Evolutionary conservation across 2,113 vertebrate species (phyloP).

Genomic region (Catharus fuscescens): DNA sequence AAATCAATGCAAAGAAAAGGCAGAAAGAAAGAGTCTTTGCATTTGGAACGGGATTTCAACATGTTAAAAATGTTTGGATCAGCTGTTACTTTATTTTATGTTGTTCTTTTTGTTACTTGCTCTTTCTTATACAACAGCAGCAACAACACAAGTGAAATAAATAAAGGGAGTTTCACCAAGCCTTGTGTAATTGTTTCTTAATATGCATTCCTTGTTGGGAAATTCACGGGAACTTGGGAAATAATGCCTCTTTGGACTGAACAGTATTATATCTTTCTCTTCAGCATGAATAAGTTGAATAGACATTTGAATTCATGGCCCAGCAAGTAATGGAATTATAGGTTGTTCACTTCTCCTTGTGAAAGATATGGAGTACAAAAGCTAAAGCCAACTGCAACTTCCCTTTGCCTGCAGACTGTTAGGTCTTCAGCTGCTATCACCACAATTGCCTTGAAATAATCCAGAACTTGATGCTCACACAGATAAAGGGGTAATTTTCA

Average conservation of each 20-base stretch:
- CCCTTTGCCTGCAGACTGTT: not conserved
- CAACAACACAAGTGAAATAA: constrained; percentile 70
- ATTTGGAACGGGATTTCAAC: constrained; percentile 1
- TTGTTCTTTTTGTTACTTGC: constrained; percentile 69
- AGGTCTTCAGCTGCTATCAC: not conserved
- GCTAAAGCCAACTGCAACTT: not conserved
- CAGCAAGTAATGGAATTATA: not conserved
- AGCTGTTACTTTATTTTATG: constrained; percentile 62
- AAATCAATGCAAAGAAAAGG: constrained; percentile 47
- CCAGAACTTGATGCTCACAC: not conserved
- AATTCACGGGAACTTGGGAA: not conserved
- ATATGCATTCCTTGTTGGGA: constrained; percentile 14
- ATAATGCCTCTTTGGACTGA: not conserved
- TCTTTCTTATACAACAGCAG: constrained; percentile 66
- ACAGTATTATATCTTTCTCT: not conserved
- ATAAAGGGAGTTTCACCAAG: constrained; percentile 74
- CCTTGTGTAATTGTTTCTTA: constrained; percentile 48
- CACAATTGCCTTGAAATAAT: not conserved
- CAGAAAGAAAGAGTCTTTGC: constrained; percentile 23
- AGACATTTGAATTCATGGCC: not conserved
- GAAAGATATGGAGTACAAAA: not conserved
- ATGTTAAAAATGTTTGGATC: constrained; percentile 53
- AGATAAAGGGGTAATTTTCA: not conserved
- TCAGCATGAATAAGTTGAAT: not conserved
- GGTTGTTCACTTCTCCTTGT: not conserved